Percentiles rank a stretch among this genome's conserved stretches.
Evolutionary conservation across 2,888 invertebrate genomes (phyloP).

Genomic region (Rhorus exstirpatorius): DNA sequence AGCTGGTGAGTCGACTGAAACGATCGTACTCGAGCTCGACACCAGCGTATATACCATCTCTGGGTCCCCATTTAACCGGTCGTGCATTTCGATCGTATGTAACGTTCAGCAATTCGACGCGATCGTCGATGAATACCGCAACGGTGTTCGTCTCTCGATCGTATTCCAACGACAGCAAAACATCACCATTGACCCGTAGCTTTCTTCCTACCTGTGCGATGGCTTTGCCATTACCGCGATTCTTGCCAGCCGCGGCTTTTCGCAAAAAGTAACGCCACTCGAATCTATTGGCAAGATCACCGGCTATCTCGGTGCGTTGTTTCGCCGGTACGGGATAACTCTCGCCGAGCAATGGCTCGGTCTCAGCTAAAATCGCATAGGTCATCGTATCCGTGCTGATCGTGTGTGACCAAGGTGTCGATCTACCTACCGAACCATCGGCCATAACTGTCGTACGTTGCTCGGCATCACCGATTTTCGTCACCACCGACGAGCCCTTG

Average conservation of each 20-base stretch:
- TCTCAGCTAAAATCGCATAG: conserved; percentile 95
- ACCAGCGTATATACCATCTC: conserved; percentile 94
- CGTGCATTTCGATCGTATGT: conserved; percentile 95
- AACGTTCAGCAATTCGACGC: conserved; percentile 94
- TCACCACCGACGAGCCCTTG: conserved; percentile 94
- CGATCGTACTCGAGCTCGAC: conserved; percentile 97
- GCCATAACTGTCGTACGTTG: conserved; percentile 92
- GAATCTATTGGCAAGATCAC: conserved; percentile 96
- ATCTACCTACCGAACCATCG: conserved; percentile 93
- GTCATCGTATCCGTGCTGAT: conserved; percentile 96
- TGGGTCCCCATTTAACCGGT: conserved; percentile 94
- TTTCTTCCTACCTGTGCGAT: conserved; percentile 95
- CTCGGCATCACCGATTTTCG: conserved; percentile 93
- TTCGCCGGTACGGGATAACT: conserved; percentile 97
- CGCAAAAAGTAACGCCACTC: conserved; percentile 98
- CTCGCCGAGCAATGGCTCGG: conserved; percentile 95
- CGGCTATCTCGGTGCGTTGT: conserved; percentile 95
- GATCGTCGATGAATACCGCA: conserved; percentile 95
- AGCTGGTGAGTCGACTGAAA: conserved; percentile 94
- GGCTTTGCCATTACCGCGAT: conserved; percentile 87
- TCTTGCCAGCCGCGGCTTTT: conserved; percentile 88
- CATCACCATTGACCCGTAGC: conserved; percentile 96
- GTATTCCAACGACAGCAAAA: conserved; percentile 95
- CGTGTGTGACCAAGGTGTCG: conserved; percentile 95
- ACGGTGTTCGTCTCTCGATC: conserved; percentile 95